phyloP scores from a whole-genome alignment of 1,140 invertebrate genomes.

The Hylyphantes graminicola region DNA sequence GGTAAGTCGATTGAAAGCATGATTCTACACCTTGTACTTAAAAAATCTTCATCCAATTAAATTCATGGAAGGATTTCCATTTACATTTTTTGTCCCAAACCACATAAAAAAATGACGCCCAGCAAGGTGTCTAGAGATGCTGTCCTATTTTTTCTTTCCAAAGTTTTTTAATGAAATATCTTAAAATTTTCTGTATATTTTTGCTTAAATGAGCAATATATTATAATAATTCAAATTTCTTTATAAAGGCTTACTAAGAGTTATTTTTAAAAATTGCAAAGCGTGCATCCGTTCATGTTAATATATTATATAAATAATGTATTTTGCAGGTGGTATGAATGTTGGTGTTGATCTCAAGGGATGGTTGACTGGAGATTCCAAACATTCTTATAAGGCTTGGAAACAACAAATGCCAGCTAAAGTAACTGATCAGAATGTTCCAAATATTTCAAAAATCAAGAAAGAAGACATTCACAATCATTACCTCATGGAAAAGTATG shows the following conservation, averaged over 20 bases:
- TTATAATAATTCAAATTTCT: background rate
- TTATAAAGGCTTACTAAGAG: background rate
- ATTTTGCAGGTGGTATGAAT: conserved; percentile 70
- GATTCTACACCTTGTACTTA: too few species aligned
- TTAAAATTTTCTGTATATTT: background rate
- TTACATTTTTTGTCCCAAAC: too few species aligned
- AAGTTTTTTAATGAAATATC: background rate
- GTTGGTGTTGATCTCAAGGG: conserved; percentile 79
- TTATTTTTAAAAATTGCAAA: too few species aligned
- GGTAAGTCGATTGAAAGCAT: conserved; percentile 25
- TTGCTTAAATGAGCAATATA: too few species aligned
- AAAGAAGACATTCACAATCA: conserved; percentile 70
- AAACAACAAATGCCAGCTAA: conserved; percentile 68
- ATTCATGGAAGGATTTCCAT: too few species aligned
- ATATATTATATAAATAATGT: background rate
- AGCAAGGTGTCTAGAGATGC: too few species aligned
- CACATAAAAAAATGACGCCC: too few species aligned
- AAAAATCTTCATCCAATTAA: too few species aligned
- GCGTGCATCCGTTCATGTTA: background rate
- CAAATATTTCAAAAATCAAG: conserved; percentile 62
- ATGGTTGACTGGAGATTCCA: conserved; percentile 80
- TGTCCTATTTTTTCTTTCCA: too few species aligned
- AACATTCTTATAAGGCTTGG: conserved; percentile 81
- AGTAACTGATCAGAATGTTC: conserved; percentile 11
- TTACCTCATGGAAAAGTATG: conserved; percentile 84